Evolutionary conservation across 2,113 vertebrate species (phyloP), one percentile per base, ranked within the genome.

Genomic region (Alexandromys fortis): DNA sequence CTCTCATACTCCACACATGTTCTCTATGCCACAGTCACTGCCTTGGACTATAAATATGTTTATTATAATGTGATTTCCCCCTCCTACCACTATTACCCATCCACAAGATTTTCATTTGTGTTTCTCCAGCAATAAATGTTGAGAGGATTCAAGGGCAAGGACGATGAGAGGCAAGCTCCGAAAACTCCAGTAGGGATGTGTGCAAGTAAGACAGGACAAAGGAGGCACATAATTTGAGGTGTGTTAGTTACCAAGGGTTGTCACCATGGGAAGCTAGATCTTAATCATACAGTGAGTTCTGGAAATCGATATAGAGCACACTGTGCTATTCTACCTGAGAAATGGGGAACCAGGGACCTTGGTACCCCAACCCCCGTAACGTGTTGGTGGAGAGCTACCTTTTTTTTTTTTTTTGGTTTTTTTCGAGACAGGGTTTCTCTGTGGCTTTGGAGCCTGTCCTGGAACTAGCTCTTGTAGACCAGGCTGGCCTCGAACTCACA

Each of bases 101-200:
- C 73, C 47, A 49, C 17, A 63, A 63, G 35, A 7, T 75, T 42
- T 72, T 61, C 16, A 14, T 42, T 68, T 93, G 19, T 89, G 63
- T 70, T 93, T 12, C 58, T 35, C 21, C 24, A 19, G 91, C 85
- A 94, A 58, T 16, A 82, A 49, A 68, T 5, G 1, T 35, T 77
- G 58, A 90, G 70, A 94, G 33, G 61, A 87, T 72, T 91, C 75
- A 91, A 94, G 14, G 55, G 30, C 68, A 78, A 75, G 16, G 47
- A 90, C 7, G 77, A 58, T 90, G 83, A 68, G n/a, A 96, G 55
- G 24, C 86, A 38, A 83, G 77, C n/a, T 92, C 78, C 45, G 21
- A 70, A 95, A 97, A 91, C 16, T 90, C 70, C 33, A 91, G 38
- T 10, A 12, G 33, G 30, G 33, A 85, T 81, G 47, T 75, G 17